Evolutionary conservation across 2,888 invertebrate species (phyloP), one percentile per base, ranked within the genome.

Genomic region (Scaptomyza reducta): DNA sequence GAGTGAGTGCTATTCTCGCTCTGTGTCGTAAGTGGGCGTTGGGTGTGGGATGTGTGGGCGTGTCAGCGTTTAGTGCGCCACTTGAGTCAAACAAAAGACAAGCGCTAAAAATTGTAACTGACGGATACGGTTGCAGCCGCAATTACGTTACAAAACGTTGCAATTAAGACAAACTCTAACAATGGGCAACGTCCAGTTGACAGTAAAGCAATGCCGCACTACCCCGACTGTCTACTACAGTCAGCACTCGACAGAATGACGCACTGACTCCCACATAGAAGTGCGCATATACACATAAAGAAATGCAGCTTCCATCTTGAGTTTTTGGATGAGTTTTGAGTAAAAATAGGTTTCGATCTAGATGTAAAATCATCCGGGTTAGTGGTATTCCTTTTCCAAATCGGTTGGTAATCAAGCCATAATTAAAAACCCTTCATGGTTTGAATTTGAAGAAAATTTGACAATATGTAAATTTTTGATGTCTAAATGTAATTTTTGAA

Each of bases 91-190:
- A 86, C 87, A 83, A 83, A 83, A 77, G 84, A 70, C 51, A 50
- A 54, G 59, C 63, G 71, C 69, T 59, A 62, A 60, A 60, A 38
- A 54, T 67, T 67, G 83, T 81, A 87, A 69, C 80, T 85, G 79
- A 60, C 82, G 79, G 79, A 87, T 85, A 50, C 57, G 58, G 54
- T 42, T 60, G 55, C 66, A 67, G 55, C 68, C 74, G 78, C 89
- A 84, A 87, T 87, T 81, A 84, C 72, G 81, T 71, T 84, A 78
- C 87, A 84, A 84, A 84, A 88, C 84, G 89, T 78, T 88, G 89
- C 84, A 84, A 84, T 84, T 84, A 88, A 84, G 79, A 70, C 87
- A 84, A 88, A 80, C 87, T 80, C 66, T 78, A 72, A 83, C 78
- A 88, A 83, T 79, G 71, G 70, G 47, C 64, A 64, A 41, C 42